These are phyloP conservation scores for Lethrus apterus DNA, from an alignment of 1,140 invertebrate genomes.

Conservation along the genomic window DNA sequence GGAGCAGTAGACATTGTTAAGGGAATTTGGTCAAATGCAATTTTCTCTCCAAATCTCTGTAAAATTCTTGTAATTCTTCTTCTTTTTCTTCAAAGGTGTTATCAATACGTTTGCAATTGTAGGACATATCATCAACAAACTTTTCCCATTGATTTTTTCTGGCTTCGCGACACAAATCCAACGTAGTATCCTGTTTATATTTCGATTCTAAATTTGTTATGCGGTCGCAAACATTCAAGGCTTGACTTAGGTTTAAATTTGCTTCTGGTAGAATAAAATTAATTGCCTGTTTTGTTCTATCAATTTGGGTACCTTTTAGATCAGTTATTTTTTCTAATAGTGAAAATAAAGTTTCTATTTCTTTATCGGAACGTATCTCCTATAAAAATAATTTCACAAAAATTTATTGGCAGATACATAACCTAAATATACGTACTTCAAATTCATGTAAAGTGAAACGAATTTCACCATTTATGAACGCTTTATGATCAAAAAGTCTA, in stretches of 20 bases:
- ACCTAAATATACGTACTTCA: slow-evolving; percentile 52
- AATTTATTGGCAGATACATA: slow-evolving; percentile 7
- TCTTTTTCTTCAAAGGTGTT: slow-evolving; percentile 71
- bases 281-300: slow-evolving; percentile 51
- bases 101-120: slow-evolving; percentile 65
- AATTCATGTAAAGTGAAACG: slow-evolving; percentile 74
- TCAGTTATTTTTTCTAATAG: slow-evolving; percentile 70
- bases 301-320: slow-evolving; percentile 62
- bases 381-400: background rate
- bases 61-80: slow-evolving; percentile 65
- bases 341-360: slow-evolving; percentile 70
- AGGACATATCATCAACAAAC: slow-evolving; percentile 69
- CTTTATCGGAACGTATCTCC: slow-evolving; percentile 49
- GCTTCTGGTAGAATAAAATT: slow-evolving; percentile 56
- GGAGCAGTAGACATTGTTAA: slow-evolving; percentile 18
- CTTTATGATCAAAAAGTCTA: slow-evolving; percentile 75
- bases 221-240: slow-evolving; percentile 53
- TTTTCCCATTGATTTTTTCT: slow-evolving; percentile 61
- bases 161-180: slow-evolving; percentile 49
- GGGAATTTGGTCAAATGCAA: slow-evolving; percentile 43
- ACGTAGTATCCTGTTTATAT: slow-evolving; percentile 46
- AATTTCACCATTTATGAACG: slow-evolving; percentile 76
- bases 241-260: slow-evolving; percentile 58
- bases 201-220: slow-evolving; percentile 47
- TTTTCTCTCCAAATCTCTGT: slow-evolving; percentile 65